Conservation (phyloP, 2,888 invertebrate genomes). For the Nymphalis polychloros region DNA sequence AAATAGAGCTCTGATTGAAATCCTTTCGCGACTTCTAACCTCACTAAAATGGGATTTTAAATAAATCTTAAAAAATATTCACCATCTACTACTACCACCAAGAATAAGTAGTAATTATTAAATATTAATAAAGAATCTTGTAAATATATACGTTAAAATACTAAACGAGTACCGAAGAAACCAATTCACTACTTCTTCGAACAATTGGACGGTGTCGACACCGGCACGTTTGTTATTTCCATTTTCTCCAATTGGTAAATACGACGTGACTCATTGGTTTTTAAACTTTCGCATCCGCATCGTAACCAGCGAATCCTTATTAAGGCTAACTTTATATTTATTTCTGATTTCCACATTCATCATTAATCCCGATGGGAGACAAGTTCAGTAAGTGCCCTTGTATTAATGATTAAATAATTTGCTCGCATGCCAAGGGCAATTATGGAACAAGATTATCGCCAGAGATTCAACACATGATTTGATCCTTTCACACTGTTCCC, state of each 20-base stretch:
- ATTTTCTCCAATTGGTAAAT: constrained; percentile 19
- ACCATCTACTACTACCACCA: no score
- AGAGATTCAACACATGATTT: constrained; percentile 42
- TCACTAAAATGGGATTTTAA: no score
- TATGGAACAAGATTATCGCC: constrained; percentile 46
- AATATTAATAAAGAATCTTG: no score
- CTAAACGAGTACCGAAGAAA: constrained; percentile 1
- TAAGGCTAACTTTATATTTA: neutral
- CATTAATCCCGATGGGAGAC: neutral
- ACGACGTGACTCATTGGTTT: constrained; percentile 32
- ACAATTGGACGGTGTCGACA: constrained; percentile 13
- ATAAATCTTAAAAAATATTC: no score
- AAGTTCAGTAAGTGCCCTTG: constrained; percentile 20
- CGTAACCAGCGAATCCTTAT: constrained; percentile 8
- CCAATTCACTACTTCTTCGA: neutral
- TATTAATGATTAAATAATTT: constrained; percentile 31
- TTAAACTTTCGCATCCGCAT: constrained; percentile 31
- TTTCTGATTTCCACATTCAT: constrained; percentile 10
- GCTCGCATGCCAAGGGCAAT: constrained; percentile 53
- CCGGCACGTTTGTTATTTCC: constrained; percentile 8
- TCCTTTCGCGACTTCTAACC: no score
- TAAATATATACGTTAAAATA: neutral
- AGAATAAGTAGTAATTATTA: no score
- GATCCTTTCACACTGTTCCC: constrained; percentile 35
- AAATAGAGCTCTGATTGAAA: no score